phyloP scores from a whole-genome alignment of 2,113 vertebrate species.

The Phainopepla nitens region DNA sequence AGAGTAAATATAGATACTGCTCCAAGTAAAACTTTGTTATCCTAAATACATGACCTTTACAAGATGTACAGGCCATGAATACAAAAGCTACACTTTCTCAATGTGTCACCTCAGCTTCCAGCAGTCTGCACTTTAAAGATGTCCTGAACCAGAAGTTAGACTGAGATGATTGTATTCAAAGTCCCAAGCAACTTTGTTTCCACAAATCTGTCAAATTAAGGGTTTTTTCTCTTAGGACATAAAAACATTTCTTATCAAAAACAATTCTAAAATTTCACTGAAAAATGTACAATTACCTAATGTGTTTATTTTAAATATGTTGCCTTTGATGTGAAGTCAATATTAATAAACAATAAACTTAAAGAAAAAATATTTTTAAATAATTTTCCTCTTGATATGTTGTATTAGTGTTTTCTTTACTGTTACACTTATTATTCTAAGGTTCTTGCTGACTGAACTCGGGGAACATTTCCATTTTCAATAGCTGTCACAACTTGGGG shows the following conservation, averaged over 20 bases:
- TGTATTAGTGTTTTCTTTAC: neutral
- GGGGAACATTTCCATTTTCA: neutral
- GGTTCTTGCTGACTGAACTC: neutral
- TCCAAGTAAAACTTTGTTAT: neutral
- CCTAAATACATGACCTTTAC: neutral
- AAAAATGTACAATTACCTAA: neutral
- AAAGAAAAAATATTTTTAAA: neutral
- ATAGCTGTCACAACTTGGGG: neutral
- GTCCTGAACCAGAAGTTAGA: neutral
- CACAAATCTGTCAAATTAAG: neutral
- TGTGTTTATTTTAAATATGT: neutral
- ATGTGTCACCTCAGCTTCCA: neutral
- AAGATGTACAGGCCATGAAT: neutral
- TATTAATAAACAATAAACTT: neutral
- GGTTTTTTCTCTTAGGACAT: neutral
- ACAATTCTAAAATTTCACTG: neutral
- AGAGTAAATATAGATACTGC: neutral
- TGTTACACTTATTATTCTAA: neutral
- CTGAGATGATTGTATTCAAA: neutral
- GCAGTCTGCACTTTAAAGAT: neutral
- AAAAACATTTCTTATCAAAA: neutral
- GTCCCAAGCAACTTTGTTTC: neutral
- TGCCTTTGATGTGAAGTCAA: neutral
- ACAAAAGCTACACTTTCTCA: neutral
- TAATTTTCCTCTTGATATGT: accelerated